phyloP scores from a whole-genome alignment of 2,888 invertebrate species.

The Netelia inedita region DNA sequence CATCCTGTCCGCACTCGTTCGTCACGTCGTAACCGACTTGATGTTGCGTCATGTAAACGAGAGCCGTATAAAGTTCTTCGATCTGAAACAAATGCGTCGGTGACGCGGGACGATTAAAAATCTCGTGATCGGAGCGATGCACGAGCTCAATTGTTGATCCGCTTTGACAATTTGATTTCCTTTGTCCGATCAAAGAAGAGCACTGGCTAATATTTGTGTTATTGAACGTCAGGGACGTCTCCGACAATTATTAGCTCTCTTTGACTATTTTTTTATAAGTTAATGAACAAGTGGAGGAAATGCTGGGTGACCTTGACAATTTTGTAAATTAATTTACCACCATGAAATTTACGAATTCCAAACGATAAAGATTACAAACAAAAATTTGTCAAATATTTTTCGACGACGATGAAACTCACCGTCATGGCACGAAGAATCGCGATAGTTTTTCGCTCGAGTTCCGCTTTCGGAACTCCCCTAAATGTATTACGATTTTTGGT shows the following conservation, averaged over 20 bases:
- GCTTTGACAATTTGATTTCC: slow-evolving; percentile 48
- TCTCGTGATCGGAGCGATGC: slow-evolving; percentile 7
- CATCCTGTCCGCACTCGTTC: slow-evolving; percentile 89
- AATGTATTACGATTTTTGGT: slow-evolving; percentile 88
- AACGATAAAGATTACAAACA: too few relatives aligned
- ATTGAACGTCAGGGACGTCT: too few relatives aligned
- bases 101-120: slow-evolving; percentile 57
- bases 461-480: slow-evolving; percentile 92
- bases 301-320: slow-evolving; percentile 5
- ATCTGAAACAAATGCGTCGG: slow-evolving; percentile 86
- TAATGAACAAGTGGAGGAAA: slow-evolving; percentile 13
- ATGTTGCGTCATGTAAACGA: slow-evolving; percentile 93
- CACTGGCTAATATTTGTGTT: too few relatives aligned
- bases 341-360: not conserved
- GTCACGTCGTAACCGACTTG: slow-evolving; percentile 93
- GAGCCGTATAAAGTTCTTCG: slow-evolving; percentile 94
- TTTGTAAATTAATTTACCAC: not conserved
- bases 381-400: not conserved
- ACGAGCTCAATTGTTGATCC: slow-evolving; percentile 26
- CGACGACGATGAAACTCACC: slow-evolving; percentile 87
- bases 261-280: too few relatives aligned
- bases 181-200: not conserved
- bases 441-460: slow-evolving; percentile 90
- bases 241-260: too few relatives aligned
- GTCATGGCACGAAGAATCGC: slow-evolving; percentile 92